Evolutionary conservation across 2,113 vertebrate genomes (phyloP), one percentile per base, ranked within the genome.

Genomic region (Rousettus leschenaultii): DNA sequence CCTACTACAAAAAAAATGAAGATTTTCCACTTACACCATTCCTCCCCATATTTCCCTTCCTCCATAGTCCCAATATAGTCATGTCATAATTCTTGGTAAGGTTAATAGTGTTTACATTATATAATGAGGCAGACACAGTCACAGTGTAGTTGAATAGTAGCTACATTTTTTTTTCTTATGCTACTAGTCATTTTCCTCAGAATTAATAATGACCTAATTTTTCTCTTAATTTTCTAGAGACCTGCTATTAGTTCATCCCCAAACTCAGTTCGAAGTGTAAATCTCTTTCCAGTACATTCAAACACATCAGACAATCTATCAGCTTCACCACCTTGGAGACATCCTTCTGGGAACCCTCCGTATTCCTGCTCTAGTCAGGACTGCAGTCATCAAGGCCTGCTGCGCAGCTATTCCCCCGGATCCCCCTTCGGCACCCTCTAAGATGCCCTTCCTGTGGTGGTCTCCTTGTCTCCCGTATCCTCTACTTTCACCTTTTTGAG

Each of bases 181-280:
- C 45, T 35, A 82, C 53, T 68, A 21, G 48, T 94, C 8, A 22
- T 75, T 91, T 92, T 30, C 38, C 38, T 33, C 82, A 45, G 45
- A 80, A 40, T 86, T 86, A 82, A 87, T 45, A 68, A 75, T 30
- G 28, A 51, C 48, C 38, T 82, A 15, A 14, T 11, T 96, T 71
- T 94, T 78, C 68, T 89, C 28, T 51, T 82, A 48, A 22, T 86
- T 86, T 92, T 83, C 35, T 89, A 71, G 40, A 89, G 43, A 83
- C 15, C 7, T 80, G 51, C 26, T 78, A 63, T 26, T 48, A 75
- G 48, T 28, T 94, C 48, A 91, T 65, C 7, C 53, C 30, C 51
- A 70, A 70, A 91, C 24, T 73, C 7, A 38, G 45, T 35, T n/a
- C 24, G 43, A 61, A 92, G 43, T 40, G 63, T 53, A 43, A n/a